Conservation (phyloP, 2,113 vertebrate species). For the Lepisosteus osseus region DNA sequence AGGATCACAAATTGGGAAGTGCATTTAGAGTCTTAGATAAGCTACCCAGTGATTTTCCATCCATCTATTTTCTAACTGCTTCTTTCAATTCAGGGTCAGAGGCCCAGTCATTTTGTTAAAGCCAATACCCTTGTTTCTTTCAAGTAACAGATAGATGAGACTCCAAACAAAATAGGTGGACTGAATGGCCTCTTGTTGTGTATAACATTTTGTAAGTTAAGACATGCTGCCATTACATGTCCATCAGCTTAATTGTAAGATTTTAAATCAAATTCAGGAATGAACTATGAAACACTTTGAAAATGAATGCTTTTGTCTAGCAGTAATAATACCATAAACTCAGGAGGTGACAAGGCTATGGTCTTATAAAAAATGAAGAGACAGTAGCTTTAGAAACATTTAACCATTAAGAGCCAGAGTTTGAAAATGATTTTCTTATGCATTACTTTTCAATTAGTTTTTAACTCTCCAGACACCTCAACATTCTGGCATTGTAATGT, state of each 20-base stretch:
- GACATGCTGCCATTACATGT: too few relatives aligned
- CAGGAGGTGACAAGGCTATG: conserved; percentile 37
- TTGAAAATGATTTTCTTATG: conserved; percentile 20
- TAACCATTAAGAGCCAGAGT: conserved; percentile 14
- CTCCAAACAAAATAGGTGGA: too few relatives aligned
- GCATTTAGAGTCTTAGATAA: too few relatives aligned
- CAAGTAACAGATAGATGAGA: too few relatives aligned
- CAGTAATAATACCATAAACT: conserved; percentile 34
- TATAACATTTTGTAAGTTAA: too few relatives aligned
- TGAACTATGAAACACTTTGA: conserved; percentile 50
- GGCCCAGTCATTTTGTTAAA: too few relatives aligned
- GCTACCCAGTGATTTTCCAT: too few relatives aligned
- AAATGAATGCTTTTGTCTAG: conserved; percentile 20
- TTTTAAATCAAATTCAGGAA: conserved; percentile 37
- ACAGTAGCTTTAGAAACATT: conserved; percentile 5
- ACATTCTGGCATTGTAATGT: not conserved
- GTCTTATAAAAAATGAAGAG: conserved; percentile 31
- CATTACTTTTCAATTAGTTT: not conserved
- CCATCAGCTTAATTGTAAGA: conserved; percentile 48
- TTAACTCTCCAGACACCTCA: conserved; percentile 32
- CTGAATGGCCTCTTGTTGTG: too few relatives aligned
- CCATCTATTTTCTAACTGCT: too few relatives aligned
- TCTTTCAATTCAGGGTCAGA: too few relatives aligned
- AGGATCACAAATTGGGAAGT: too few relatives aligned
- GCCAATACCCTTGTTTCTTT: too few relatives aligned